These are phyloP conservation scores for Sebastes aleutianus DNA, from an alignment of 2,797 vertebrate genomes.

Conservation along the genomic window DNA sequence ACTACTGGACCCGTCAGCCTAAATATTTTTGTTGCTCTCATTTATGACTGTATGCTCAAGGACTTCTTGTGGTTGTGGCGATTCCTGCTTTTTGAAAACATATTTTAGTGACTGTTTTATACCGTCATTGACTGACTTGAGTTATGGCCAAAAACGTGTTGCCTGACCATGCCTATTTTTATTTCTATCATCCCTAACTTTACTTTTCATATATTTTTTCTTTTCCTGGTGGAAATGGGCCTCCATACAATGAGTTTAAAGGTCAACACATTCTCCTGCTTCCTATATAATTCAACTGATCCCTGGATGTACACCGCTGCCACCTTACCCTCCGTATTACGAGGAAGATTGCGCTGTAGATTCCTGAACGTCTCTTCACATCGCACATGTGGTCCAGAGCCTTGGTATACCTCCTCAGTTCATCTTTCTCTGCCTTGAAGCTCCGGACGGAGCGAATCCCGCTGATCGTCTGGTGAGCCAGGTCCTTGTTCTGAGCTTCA, in stretches of 20 bases:
- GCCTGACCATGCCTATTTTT: not conserved
- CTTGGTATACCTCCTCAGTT: slow-evolving; percentile 74
- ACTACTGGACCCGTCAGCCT: no score
- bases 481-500: slow-evolving; percentile 77
- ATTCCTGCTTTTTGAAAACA: no score
- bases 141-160: no score
- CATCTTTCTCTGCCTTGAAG: slow-evolving; percentile 81
- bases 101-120: no score
- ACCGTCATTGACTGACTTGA: no score
- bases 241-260: not conserved
- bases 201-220: not conserved
- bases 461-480: slow-evolving; percentile 77
- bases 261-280: not conserved
- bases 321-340: slow-evolving; percentile 78
- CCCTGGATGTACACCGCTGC: not conserved
- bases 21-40: no score
- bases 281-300: not conserved
- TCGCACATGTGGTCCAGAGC: slow-evolving; percentile 69
- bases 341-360: slow-evolving; percentile 64
- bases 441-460: slow-evolving; percentile 83
- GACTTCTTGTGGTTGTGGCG: no score
- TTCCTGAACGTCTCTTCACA: slow-evolving; percentile 70
- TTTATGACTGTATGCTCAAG: no score
- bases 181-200: not conserved
- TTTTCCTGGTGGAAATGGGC: not conserved